Evolutionary conservation across 1,140 invertebrate species (phyloP), one percentile per base, ranked within the genome.

Genomic region (Drosophila pectinifera): DNA sequence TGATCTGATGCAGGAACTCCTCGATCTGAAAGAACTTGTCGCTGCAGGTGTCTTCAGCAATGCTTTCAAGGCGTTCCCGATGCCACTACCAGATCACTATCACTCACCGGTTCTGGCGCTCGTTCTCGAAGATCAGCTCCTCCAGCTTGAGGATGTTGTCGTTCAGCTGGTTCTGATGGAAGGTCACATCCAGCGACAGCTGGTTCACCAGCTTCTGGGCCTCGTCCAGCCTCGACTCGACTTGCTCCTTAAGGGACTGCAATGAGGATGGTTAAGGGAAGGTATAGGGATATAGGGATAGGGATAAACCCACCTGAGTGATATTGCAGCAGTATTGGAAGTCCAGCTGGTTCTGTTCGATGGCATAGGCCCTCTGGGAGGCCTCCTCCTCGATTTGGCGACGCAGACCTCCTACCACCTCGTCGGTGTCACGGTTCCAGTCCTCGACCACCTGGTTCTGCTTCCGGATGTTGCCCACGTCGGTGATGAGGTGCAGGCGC

Each of bases 401-500:
- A 0, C 89, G 74, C 11, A 92, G 26, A 0, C 67, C 67, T 0
- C 24, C 67, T 2, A 92, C 13, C 5, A 36, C 55, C 14, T 92
- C 83, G n/a, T 91, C 84, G 0, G 90, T 85, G n/a, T 77, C 77
- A 0, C 79, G 59, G 13, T 81, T 91, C 91, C 91, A 92, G 18
- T 92, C 91, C 61, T 92, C 91, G 2, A 85, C 81, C 3, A 92
- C 79, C 31, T 92, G 91, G 53, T 92, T 92, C 48, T 92, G 80
- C 67, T 92, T 92, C 1, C 91, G 74, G 14, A 92, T 78, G 16
- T 86, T 90, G 5, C 92, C 92, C 28, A 92, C 86, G 51, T 92
- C 92, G 16, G 90, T 91, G 7, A 92, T 92, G 0, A 92, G 57
- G 59, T 92, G 91, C 58, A 92, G 38, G 0, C 92, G 75, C 49